Evolutionary conservation across 2,113 vertebrate species (phyloP), one percentile per base, ranked within the genome.

Genomic region (Oxygymnocypris stewartii): DNA sequence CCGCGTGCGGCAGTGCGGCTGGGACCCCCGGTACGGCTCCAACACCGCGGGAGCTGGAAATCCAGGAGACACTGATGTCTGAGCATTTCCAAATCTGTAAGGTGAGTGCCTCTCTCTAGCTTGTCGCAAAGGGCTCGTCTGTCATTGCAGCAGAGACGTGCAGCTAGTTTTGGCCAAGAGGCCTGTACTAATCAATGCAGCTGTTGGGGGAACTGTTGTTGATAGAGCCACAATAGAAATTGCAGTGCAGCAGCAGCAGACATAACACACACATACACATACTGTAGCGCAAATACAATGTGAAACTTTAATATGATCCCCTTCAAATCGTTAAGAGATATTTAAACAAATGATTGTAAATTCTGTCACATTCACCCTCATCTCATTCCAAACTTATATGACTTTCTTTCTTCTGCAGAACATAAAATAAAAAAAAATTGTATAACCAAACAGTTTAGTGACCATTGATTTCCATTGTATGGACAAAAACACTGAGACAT

Each of bases 51-150:
- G 97, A 99, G 6, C 90, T 95, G 18, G 97, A 98, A 88, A 91
- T 99, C 89, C 97, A 97, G 81, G 98, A 99, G 93, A 98, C 95
- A 0, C 92, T 99, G 6, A 95, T 96, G 87, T 97, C 97, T 57
- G 98, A 99, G 88, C 96, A 97, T 95, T 99, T 99, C 92, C 97
- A 99, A 76, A 94, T 99, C 71, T 98, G 97, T 91, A 99, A 99
- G 97, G 98, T 99, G 96, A 95, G 95, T 91, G 59, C 13, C 20
- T 23, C 31, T 42, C 18, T 73, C 67, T 14, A 40, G 28, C 20
- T 59, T 35, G 44, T 67, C 79, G 57, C 47, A 82, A 67, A 82
- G 81, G 18, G 25, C 42, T 54, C 6, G 49, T 74, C 47, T 84
- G 49, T 57, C 82, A 40, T 57, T 73, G 82, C 49, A 57, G 78